phyloP scores from a whole-genome alignment of 2,888 invertebrate genomes.

The Conops quadrifasciatus region DNA sequence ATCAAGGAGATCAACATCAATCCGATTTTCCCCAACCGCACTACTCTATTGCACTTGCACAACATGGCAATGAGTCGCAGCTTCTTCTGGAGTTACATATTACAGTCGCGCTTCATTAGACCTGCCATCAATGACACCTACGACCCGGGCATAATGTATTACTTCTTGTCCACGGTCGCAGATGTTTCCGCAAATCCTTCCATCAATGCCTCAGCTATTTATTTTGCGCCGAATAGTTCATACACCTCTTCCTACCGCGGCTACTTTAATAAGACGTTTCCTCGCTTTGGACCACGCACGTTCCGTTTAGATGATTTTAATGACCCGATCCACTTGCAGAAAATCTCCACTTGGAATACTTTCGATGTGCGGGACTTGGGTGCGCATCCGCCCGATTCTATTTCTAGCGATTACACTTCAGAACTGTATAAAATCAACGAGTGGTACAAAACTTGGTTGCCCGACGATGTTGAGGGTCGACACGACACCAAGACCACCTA shows the following conservation, averaged over 20 bases:
- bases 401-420: slow-evolving; percentile 87
- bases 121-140: slow-evolving; percentile 92
- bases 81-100: slow-evolving; percentile 94
- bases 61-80: slow-evolving; percentile 96
- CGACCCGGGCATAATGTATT: slow-evolving; percentile 98
- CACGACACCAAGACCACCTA: slow-evolving; percentile 94
- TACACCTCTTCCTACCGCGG: slow-evolving; percentile 94
- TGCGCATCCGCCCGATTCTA: slow-evolving; percentile 80
- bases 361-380: slow-evolving; percentile 88
- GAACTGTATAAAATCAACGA: slow-evolving; percentile 92
- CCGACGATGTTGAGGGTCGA: slow-evolving; percentile 81
- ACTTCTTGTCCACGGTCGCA: slow-evolving; percentile 92
- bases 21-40: slow-evolving; percentile 93
- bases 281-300: slow-evolving; percentile 92
- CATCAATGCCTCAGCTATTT: slow-evolving; percentile 91
- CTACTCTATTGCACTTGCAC: slow-evolving; percentile 90
- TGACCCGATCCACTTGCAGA: slow-evolving; percentile 93
- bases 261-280: slow-evolving; percentile 95
- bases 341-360: slow-evolving; percentile 94
- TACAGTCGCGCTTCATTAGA: slow-evolving; percentile 88
- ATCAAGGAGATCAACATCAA: slow-evolving; percentile 94
- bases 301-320: slow-evolving; percentile 92
- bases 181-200: slow-evolving; percentile 93
- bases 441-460: slow-evolving; percentile 92
- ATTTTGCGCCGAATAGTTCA: slow-evolving; percentile 92